Percentiles rank a stretch among this genome's conserved stretches.
phyloP scores from a whole-genome alignment of 2,113 vertebrate genomes.

The Cryptotis parvus region DNA sequence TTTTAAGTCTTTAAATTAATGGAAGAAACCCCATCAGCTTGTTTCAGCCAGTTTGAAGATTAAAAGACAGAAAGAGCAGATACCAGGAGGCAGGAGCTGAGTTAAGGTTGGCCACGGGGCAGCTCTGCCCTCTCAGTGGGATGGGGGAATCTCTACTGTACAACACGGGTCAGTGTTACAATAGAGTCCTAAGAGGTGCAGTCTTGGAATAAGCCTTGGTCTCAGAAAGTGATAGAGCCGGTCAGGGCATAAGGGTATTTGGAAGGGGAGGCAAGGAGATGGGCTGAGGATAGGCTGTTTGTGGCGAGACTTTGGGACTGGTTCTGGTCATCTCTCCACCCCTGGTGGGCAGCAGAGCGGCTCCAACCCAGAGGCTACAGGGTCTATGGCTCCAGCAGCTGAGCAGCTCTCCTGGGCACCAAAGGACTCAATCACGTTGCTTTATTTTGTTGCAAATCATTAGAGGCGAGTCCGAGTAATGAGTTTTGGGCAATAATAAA shows the following conservation, averaged over 20 bases:
- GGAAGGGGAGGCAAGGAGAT: background rate
- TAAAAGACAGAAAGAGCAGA: background rate
- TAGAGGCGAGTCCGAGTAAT: no score
- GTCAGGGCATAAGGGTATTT: background rate
- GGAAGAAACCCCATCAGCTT: background rate
- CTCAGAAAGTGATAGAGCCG: background rate
- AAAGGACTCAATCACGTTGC: background rate
- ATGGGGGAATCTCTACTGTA: no score
- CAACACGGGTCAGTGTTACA: background rate
- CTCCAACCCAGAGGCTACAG: background rate
- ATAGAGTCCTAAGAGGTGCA: background rate
- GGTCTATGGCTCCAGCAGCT: background rate
- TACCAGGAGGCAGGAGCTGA: background rate
- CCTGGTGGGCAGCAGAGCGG: background rate
- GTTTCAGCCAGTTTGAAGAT: constrained; percentile 21
- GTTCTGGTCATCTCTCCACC: background rate
- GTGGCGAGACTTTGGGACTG: background rate
- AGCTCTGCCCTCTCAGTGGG: background rate
- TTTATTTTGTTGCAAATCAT: no score
- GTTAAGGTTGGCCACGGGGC: background rate
- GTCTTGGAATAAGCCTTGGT: background rate
- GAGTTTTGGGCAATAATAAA: no score
- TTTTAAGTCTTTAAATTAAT: constrained; percentile 11
- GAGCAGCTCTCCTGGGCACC: background rate
- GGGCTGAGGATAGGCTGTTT: background rate